These are phyloP conservation scores for Plotosus lineatus DNA, from an alignment of 2,113 vertebrate genomes.

Conservation along the genomic window DNA sequence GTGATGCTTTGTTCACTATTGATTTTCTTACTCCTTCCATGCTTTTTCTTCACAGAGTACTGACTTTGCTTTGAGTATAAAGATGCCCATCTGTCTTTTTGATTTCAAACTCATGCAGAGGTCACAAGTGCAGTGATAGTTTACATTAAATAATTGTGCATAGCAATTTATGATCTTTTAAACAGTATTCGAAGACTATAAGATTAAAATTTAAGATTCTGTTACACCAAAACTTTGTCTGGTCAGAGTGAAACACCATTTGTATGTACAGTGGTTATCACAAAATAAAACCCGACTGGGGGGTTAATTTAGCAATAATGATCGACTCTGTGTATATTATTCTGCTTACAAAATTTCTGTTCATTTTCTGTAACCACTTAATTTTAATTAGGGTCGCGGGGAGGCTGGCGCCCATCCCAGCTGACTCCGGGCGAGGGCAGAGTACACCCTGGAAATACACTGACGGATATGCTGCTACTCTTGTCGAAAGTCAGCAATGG, in stretches of 20 bases:
- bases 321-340: too few species aligned
- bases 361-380: too few species aligned
- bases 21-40: neutral
- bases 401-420: too few species aligned
- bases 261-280: neutral
- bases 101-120: neutral
- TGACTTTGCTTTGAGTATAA: neutral
- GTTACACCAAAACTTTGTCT: neutral
- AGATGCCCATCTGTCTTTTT: conserved; percentile 4
- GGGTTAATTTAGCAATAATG: too few species aligned
- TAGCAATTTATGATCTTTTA: neutral
- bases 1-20: neutral
- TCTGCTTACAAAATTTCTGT: too few species aligned
- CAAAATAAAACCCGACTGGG: too few species aligned
- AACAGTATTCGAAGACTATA: neutral
- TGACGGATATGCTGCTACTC: too few species aligned
- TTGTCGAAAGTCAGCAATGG: too few species aligned
- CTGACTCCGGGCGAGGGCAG: too few species aligned
- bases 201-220: neutral
- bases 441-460: too few species aligned
- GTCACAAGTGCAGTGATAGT: neutral
- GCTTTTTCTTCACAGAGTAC: neutral
- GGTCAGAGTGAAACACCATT: neutral
- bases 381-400: too few species aligned
- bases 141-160: neutral